Evolutionary conservation across 2,113 vertebrate species (phyloP).

Genomic region (Sinosuthora webbiana): DNA sequence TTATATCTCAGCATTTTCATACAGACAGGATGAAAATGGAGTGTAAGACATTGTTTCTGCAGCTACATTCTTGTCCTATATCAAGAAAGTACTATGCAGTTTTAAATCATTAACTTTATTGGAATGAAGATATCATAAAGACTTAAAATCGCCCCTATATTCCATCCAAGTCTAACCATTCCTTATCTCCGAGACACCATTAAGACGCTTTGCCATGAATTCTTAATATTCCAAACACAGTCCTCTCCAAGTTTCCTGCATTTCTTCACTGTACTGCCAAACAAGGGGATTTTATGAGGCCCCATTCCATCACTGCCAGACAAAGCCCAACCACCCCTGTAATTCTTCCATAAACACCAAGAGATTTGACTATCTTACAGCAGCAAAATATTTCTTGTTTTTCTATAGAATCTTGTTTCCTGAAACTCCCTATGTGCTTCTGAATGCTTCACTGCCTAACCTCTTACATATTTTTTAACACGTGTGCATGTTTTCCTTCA

Average conservation of each 20-base stretch:
- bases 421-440: background rate
- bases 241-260: background rate
- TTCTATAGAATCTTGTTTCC: background rate
- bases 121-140: background rate
- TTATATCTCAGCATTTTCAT: background rate
- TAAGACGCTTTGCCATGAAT: background rate
- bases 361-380: background rate
- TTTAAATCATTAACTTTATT: background rate
- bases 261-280: background rate
- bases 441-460: background rate
- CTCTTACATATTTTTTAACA: fast-evolving
- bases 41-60: background rate
- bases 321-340: background rate
- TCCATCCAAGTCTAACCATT: background rate
- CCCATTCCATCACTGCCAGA: background rate
- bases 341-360: background rate
- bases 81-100: background rate
- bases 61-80: background rate
- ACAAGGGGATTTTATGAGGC: background rate
- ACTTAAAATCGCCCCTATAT: background rate
- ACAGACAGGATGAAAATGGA: background rate
- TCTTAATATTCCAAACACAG: background rate
- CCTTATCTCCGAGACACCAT: background rate
- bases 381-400: background rate
- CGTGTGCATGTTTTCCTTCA: background rate